Evolutionary conservation across 2,797 vertebrate genomes (phyloP).

Genomic region (Siniperca undulata): DNA sequence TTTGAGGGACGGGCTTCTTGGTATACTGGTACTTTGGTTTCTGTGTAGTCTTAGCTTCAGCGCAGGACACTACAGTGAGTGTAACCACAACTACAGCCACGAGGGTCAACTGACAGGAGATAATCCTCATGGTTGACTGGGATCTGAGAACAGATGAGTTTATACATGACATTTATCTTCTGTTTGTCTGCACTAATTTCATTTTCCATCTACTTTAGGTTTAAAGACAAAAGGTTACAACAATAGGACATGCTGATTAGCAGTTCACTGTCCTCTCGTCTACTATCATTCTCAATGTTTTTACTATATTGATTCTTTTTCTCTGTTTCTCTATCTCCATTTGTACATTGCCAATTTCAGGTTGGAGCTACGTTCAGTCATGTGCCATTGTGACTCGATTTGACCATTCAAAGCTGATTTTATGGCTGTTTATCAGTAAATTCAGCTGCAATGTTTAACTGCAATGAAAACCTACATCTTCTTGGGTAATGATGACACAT

Average conservation of each 20-base stretch:
- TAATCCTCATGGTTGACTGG: conserved; percentile 78
- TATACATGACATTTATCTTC: conserved; percentile 4
- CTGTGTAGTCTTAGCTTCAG: conserved; percentile 87
- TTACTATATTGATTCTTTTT: neutral
- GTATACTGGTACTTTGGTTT: conserved; percentile 90
- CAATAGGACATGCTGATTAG: neutral
- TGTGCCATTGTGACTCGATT: neutral
- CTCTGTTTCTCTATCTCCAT: neutral
- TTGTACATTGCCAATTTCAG: neutral
- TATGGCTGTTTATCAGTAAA: neutral
- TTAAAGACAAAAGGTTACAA: neutral
- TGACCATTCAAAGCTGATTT: conserved; percentile 10
- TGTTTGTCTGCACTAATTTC: neutral
- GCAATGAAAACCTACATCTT: conserved; percentile 4
- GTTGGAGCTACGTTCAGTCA: neutral
- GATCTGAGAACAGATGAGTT: conserved; percentile 67
- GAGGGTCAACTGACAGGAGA: conserved; percentile 62
- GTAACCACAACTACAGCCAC: conserved; percentile 68
- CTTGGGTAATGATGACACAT: neutral
- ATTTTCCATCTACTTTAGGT: neutral
- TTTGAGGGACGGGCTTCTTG: conserved; percentile 86
- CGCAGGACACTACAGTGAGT: conserved; percentile 63
- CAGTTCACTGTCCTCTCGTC: neutral
- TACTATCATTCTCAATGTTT: neutral
- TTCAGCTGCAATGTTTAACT: conserved; percentile 1